Conservation (phyloP, 2,888 invertebrate species). For the Acanthopleura granulata region DNA sequence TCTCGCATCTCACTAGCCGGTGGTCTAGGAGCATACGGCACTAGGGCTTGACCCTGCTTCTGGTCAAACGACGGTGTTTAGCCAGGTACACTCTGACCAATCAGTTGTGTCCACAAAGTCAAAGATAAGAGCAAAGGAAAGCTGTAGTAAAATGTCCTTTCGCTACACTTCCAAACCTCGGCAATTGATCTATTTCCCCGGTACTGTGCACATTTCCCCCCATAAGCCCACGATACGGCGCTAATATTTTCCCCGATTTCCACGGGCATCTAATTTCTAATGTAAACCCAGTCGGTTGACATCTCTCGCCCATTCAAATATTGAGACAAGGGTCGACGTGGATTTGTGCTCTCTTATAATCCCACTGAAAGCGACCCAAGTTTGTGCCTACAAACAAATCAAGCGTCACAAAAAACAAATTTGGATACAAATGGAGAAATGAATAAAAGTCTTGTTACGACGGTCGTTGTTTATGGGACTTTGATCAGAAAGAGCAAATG, state of each 20-base stretch:
- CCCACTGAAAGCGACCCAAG: not conserved
- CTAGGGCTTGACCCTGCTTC: not conserved
- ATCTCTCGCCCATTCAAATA: conserved; percentile 13
- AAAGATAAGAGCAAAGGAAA: not conserved
- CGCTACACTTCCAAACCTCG: not conserved
- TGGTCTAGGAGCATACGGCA: too few relatives aligned
- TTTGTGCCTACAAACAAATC: conserved; percentile 10
- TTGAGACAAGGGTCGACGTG: conserved; percentile 4
- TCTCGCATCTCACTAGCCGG: not conserved
- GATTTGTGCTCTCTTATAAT: not conserved
- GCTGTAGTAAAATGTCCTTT: not conserved
- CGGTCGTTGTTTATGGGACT: too few relatives aligned
- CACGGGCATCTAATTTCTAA: conserved; percentile 11
- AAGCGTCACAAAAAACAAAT: conserved; percentile 10
- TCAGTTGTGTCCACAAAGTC: conserved; percentile 10
- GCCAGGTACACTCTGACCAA: conserved; percentile 1
- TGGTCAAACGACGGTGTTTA: not conserved
- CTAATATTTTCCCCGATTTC: conserved; percentile 15
- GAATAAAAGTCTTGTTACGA: conserved; percentile 5
- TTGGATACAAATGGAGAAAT: conserved; percentile 9
- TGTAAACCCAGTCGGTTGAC: conserved; percentile 8
- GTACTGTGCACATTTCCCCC: conserved; percentile 13
- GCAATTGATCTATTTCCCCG: conserved; percentile 7
- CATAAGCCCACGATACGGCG: not conserved
- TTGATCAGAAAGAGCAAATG: too few relatives aligned